These are phyloP conservation scores for Notothenia coriiceps DNA, from an alignment of 2,113 vertebrate genomes.

Conservation along the genomic window DNA sequence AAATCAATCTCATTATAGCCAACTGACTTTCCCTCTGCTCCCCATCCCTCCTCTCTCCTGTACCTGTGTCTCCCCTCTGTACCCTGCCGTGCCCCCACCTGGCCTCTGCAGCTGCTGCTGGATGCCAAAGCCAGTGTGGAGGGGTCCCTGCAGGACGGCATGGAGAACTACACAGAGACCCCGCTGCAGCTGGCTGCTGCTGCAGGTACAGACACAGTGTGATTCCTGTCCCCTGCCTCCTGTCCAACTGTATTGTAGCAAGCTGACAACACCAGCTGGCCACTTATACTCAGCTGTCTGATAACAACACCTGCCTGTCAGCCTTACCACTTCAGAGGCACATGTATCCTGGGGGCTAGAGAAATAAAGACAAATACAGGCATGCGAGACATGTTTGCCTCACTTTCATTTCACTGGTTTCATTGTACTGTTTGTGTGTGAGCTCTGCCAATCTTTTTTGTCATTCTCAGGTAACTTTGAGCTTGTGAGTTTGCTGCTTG, in stretches of 20 bases:
- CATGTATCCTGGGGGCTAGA: constrained; percentile 19
- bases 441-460: constrained; percentile 3
- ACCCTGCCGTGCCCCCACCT: constrained; percentile 3
- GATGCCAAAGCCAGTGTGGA: constrained; percentile 96
- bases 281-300: constrained; percentile 13
- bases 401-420: not conserved
- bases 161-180: constrained; percentile 98
- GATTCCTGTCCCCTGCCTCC: constrained; percentile 15
- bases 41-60: not conserved
- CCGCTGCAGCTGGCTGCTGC: constrained; percentile 95
- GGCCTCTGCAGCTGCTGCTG: constrained; percentile 89
- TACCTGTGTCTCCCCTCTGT: not conserved
- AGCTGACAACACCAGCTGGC: constrained; percentile 34
- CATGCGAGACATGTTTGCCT: constrained; percentile 5
- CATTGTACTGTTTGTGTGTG: not conserved
- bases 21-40: constrained; percentile 6
- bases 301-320: constrained; percentile 51
- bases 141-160: constrained; percentile 95
- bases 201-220: constrained; percentile 86
- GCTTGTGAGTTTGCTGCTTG: constrained; percentile 96
- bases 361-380: constrained; percentile 41
- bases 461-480: constrained; percentile 95
- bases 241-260: constrained; percentile 33
- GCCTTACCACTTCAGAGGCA: constrained; percentile 17
- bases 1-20: constrained; percentile 8